Evolutionary conservation across 2,113 vertebrate species (phyloP).

Genomic region (Oncorhynchus nerka): DNA sequence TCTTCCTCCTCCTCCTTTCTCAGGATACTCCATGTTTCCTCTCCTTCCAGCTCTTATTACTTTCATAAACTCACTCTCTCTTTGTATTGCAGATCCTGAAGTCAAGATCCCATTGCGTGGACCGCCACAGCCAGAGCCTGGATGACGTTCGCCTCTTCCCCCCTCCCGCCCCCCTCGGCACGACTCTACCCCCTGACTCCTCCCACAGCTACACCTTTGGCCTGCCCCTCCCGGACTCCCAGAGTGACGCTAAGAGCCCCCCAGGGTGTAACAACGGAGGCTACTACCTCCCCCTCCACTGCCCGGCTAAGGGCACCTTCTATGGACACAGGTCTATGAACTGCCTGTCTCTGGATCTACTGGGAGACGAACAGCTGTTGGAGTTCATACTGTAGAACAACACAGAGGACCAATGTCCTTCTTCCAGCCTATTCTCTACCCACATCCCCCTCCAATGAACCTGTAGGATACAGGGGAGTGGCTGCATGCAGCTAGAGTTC

Average conservation of each 20-base stretch:
- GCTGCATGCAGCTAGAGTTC: no score
- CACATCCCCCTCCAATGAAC: background rate
- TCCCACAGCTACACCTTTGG: constrained; percentile 79
- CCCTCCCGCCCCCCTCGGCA: constrained; percentile 54
- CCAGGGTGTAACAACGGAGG: constrained; percentile 45
- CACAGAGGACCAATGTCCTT: background rate
- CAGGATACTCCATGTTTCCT: background rate
- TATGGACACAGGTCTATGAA: constrained; percentile 77
- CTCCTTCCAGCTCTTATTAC: background rate
- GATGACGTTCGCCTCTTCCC: constrained; percentile 72
- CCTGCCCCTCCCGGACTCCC: constrained; percentile 70
- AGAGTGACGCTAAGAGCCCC: constrained; percentile 44
- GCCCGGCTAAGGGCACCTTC: constrained; percentile 75
- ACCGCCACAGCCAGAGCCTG: constrained; percentile 78
- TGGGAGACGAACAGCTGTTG: constrained; percentile 74
- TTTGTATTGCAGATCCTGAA: constrained; percentile 58
- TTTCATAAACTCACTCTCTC: background rate
- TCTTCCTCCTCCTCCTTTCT: background rate
- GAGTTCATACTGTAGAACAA: constrained; percentile 79
- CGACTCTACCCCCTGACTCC: constrained; percentile 62
- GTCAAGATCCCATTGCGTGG: constrained; percentile 39
- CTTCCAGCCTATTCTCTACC: background rate
- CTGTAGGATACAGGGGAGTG: background rate
- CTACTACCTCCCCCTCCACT: constrained; percentile 67
- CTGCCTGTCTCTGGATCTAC: constrained; percentile 78